Percentiles rank a stretch among this genome's conserved stretches.
Evolutionary conservation across 1,140 invertebrate genomes (phyloP).

Genomic region (Ericerus pela): DNA sequence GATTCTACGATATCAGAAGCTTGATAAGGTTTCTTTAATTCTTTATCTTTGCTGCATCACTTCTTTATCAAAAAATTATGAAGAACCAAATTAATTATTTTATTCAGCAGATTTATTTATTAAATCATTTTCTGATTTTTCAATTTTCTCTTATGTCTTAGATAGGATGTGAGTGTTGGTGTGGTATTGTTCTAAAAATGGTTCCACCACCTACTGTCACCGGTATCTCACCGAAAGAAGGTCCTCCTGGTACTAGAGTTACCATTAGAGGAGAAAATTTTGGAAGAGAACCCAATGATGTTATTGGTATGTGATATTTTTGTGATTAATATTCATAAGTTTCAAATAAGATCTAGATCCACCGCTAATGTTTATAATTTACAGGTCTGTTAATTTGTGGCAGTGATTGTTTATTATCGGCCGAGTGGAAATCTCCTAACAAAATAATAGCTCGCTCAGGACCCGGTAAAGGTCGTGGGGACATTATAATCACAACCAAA

Average conservation of each 20-base stretch:
- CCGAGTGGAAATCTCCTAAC: constrained; percentile 94
- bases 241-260: constrained; percentile 86
- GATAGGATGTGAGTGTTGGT: too few relatives aligned
- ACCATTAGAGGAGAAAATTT: constrained; percentile 93
- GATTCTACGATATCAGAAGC: too few relatives aligned
- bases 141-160: too few relatives aligned
- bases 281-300: constrained; percentile 65
- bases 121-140: too few relatives aligned
- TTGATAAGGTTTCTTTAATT: too few relatives aligned
- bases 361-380: constrained; percentile 3
- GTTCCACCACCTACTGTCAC: constrained; percentile 76
- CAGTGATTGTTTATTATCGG: constrained; percentile 82
- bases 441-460: constrained; percentile 94
- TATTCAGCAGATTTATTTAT: too few relatives aligned
- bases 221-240: constrained; percentile 95
- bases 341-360: background rate
- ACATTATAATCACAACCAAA: constrained; percentile 84
- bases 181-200: too few relatives aligned
- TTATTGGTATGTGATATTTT: constrained; percentile 51
- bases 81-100: too few relatives aligned
- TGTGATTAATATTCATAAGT: background rate
- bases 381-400: constrained; percentile 86
- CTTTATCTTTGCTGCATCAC: too few relatives aligned
- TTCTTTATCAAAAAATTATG: too few relatives aligned
- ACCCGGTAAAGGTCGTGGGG: constrained; percentile 82